Evolutionary conservation across 1,140 invertebrate genomes (phyloP).

Genomic region (Calliphora vicina): DNA sequence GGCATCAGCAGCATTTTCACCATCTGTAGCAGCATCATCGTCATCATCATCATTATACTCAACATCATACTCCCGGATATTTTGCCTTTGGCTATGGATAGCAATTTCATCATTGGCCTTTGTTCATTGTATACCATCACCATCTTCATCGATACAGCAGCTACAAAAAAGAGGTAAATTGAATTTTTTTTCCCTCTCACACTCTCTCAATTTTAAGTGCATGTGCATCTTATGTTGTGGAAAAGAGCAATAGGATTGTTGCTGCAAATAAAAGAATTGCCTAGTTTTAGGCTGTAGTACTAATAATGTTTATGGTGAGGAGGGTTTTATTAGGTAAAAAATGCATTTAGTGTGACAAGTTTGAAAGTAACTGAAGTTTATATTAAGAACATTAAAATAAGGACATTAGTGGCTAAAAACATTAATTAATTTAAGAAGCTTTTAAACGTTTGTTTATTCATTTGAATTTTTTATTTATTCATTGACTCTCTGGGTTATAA

Average conservation of each 20-base stretch:
- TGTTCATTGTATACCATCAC: slow-evolving; percentile 52
- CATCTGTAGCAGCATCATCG: neutral
- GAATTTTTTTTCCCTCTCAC: neutral
- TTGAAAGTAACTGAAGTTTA: no score
- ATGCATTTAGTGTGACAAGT: no score
- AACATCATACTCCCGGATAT: slow-evolving; percentile 37
- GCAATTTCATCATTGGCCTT: slow-evolving; percentile 47
- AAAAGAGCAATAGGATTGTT: neutral
- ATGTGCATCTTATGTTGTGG: neutral
- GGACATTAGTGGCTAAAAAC: no score
- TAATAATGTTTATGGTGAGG: neutral
- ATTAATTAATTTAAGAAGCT: no score
- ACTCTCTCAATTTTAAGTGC: neutral
- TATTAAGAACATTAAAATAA: no score
- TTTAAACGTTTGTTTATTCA: no score
- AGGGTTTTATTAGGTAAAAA: no score
- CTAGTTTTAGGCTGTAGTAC: neutral
- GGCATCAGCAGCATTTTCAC: slow-evolving; percentile 11
- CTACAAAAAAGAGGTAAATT: slow-evolving; percentile 60
- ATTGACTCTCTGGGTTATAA: no score
- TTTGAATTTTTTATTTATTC: no score
- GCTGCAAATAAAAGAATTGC: neutral
- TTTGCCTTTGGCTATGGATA: slow-evolving; percentile 42
- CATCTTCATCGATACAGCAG: slow-evolving; percentile 52
- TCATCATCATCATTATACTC: neutral